A percentile compares a stretch with the other conserved stretches of the same genome.
These are phyloP conservation scores for Elephantulus edwardii DNA, from an alignment of 2,113 vertebrate species.

Conservation along the genomic window DNA sequence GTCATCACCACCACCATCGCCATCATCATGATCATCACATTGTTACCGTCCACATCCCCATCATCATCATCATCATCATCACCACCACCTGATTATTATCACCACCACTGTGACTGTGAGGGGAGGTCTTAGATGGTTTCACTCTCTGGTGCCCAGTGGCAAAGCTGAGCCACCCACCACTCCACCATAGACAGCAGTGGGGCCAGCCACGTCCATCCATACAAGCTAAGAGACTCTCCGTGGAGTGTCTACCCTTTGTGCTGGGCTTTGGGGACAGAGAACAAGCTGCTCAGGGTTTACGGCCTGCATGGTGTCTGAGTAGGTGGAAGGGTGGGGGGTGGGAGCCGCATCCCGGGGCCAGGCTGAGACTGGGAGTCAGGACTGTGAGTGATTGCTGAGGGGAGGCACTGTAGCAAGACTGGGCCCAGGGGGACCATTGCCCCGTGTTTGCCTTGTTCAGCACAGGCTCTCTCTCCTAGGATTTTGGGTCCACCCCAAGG, in stretches of 20 bases:
- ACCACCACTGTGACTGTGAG: not conserved
- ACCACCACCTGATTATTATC: too few species aligned
- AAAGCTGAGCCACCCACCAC: not conserved
- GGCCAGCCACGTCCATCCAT: not conserved
- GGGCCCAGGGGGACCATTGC: not conserved
- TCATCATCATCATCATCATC: not conserved
- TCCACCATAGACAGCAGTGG: not conserved
- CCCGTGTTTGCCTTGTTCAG: not conserved
- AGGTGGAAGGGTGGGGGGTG: fast-evolving
- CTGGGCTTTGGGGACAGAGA: not conserved
- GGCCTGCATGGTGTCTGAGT: not conserved
- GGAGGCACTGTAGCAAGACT: fast-evolving
- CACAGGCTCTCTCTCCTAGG: not conserved
- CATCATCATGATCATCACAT: not conserved
- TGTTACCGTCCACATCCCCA: fast-evolving
- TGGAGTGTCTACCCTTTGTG: not conserved
- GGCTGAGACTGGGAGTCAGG: not conserved
- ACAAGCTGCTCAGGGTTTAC: not conserved
- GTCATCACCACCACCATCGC: too few species aligned
- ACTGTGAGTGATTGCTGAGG: not conserved
- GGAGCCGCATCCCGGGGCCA: not conserved
- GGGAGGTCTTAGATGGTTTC: not conserved
- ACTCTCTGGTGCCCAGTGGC: not conserved
- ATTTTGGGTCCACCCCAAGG: fast-evolving
- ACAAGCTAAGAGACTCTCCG: fast-evolving